Conservation (phyloP, 2,113 vertebrate genomes). For the Ovis canadensis region DNA sequence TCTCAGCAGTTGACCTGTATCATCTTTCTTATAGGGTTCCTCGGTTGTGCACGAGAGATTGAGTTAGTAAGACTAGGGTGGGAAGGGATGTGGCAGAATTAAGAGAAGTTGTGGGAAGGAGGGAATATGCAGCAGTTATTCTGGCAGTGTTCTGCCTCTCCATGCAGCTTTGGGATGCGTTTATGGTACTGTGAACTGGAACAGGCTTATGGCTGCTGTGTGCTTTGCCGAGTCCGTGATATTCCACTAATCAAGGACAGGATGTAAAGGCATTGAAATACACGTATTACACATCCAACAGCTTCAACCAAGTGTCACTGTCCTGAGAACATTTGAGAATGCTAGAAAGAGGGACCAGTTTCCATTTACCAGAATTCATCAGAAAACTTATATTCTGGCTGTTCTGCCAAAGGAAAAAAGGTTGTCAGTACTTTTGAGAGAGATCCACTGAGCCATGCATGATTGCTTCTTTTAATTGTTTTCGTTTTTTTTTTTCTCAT, state of each 20-base stretch:
- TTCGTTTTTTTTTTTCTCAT: neutral
- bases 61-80: neutral
- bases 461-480: neutral
- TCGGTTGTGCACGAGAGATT: neutral
- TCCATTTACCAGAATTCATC: neutral
- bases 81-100: neutral
- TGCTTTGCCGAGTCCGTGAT: neutral
- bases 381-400: neutral
- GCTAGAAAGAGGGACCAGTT: neutral
- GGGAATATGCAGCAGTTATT: neutral
- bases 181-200: neutral
- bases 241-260: neutral
- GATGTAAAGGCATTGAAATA: neutral
- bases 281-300: neutral
- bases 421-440: neutral
- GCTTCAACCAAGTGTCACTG: neutral
- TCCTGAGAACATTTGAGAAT: neutral
- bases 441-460: neutral
- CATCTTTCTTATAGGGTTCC: neutral
- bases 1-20: neutral
- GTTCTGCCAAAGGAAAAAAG: neutral
- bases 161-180: neutral
- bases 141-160: neutral
- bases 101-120: neutral
- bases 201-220: neutral